Evolutionary conservation across 92 coral and sea anemone species (phyloP).

Genomic region (Porites lobata): DNA sequence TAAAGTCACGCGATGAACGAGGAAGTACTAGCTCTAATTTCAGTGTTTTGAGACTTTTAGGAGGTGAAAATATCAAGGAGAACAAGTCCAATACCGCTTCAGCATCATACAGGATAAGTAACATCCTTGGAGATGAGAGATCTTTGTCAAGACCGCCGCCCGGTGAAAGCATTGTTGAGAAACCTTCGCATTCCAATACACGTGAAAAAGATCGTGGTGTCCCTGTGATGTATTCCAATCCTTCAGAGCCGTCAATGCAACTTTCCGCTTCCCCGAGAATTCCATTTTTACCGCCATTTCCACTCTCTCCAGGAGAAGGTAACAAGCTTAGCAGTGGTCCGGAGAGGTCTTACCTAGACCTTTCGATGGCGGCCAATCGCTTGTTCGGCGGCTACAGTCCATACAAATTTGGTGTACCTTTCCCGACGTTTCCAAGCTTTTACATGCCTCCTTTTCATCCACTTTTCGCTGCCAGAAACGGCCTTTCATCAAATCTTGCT

Average conservation of each 20-base stretch:
- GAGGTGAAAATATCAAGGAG: slow-evolving; percentile 55
- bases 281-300: slow-evolving; percentile 35
- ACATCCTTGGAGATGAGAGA: slow-evolving; percentile 70
- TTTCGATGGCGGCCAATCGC: slow-evolving; percentile 53
- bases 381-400: slow-evolving; percentile 75
- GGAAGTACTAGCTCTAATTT: slow-evolving; percentile 58
- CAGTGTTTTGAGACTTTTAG: slow-evolving; percentile 87
- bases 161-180: neutral
- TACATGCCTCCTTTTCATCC: slow-evolving; percentile 91
- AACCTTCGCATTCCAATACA: slow-evolving; percentile 3
- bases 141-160: neutral
- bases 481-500: slow-evolving; percentile 84
- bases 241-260: slow-evolving; percentile 12
- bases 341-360: slow-evolving; percentile 43
- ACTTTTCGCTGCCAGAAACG: slow-evolving; percentile 74
- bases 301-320: slow-evolving; percentile 14
- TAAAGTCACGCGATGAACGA: slow-evolving; percentile 30
- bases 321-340: slow-evolving; percentile 31
- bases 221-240: slow-evolving; percentile 1
- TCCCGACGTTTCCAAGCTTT: slow-evolving; percentile 80
- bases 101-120: slow-evolving; percentile 80
- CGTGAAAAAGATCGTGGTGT: slow-evolving; percentile 9
- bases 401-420: slow-evolving; percentile 81
- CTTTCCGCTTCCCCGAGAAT: slow-evolving; percentile 9
- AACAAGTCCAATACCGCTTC: slow-evolving; percentile 45